These are phyloP conservation scores for Drosophila emarginata DNA, from an alignment of 2,888 invertebrate genomes.

Conservation along the genomic window DNA sequence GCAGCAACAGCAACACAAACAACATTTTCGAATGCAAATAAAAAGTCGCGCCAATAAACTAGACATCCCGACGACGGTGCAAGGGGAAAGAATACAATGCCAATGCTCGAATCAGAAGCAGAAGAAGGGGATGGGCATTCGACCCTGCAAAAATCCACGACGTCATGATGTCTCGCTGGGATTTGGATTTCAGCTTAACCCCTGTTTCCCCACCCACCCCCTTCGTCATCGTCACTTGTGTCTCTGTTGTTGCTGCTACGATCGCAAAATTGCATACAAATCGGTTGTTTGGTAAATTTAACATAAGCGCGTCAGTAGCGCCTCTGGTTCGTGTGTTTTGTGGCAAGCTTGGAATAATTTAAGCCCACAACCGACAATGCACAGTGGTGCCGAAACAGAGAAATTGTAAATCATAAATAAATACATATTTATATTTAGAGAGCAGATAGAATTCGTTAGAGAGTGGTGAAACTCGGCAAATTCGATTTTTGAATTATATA, in stretches of 20 bases:
- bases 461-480: too few species aligned
- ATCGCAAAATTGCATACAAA: conserved; percentile 78
- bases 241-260: conserved; percentile 8
- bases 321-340: conserved; percentile 62
- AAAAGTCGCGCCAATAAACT: conserved; percentile 81
- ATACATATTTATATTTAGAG: too few species aligned
- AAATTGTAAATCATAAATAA: background rate
- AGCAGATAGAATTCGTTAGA: too few species aligned
- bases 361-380: conserved; percentile 36
- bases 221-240: background rate
- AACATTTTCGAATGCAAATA: conserved; percentile 77
- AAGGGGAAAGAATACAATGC: conserved; percentile 40
- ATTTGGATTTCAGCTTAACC: conserved; percentile 64
- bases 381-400: conserved; percentile 17
- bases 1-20: conserved; percentile 34
- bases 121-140: conserved; percentile 16
- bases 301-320: conserved; percentile 77
- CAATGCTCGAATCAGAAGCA: conserved; percentile 30
- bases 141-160: conserved; percentile 56
- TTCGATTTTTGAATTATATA: too few species aligned
- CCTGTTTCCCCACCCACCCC: background rate
- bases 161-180: conserved; percentile 81
- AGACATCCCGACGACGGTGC: conserved; percentile 75
- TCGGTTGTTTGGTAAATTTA: conserved; percentile 79
- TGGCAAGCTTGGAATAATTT: conserved; percentile 73